Base-by-base conservation (phyloP, 2,797 vertebrate genomes). In the Premnoplex brunnescens region DNA sequence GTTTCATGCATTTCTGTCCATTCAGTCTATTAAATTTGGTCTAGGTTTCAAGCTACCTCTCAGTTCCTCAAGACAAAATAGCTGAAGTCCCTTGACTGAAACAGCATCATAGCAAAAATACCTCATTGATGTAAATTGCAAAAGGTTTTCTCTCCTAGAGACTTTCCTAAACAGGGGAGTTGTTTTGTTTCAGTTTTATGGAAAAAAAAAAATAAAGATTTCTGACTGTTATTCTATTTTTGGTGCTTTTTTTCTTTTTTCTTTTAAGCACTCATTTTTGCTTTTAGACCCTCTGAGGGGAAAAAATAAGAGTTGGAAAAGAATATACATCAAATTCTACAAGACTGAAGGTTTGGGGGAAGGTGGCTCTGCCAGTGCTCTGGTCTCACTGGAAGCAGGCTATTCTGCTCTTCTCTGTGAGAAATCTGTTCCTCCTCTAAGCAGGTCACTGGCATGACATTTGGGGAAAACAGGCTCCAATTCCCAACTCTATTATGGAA, bases 401-500 rank as follows among this genome's bases (percentile, higher is more conserved):
- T 58, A 46, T 48, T 79, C 16, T 32, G 36, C 34, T 86, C 24
- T 73, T 60, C 16, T 72, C 49, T 24, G 20, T 75, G 59, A 81
- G 18, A 84, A 71, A 37, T 16, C 27, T 78, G 26, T 73, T 84
- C 28, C n/a, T 68, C 3, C 48, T 84, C 62, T 76, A 72, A 85
- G 30, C 62, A 75, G 44, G 48, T 69, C 67, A 76, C 26, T 52
- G 41, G 36, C 32, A 46, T 10, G 34, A 91, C 14, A 22, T 37
- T 76, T 49, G 44, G 36, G 52, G 64, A 44, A 78, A 93, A 37
- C 5, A 69, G 81, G 13, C 74, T 93, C 52, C 48, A 94, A 79
- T 84, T 94, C 80, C 63, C 88, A 76, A 64, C 36, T 66, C 56
- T 92, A 54, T 90, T 90, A 89, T 52, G 63, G 79, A 92, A 80